Evolutionary conservation across 2,888 invertebrate species (phyloP), one percentile per base, ranked within the genome.

Genomic region (Caenorhabditis imperialis): DNA sequence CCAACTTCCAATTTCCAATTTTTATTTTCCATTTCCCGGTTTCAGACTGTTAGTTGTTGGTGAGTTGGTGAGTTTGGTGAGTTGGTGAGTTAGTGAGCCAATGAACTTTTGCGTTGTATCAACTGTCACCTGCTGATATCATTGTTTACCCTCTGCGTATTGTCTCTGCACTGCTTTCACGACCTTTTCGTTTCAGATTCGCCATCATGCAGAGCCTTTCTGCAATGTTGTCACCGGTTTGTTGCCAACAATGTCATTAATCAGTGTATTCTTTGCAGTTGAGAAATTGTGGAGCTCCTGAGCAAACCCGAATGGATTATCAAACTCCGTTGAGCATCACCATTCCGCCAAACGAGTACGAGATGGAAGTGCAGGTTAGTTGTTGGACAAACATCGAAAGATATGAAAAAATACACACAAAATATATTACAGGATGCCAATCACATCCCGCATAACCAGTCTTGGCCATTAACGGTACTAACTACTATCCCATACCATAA

Each of bases 51-150:
- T n/a, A n/a, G n/a, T n/a, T n/a, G n/a, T n/a, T n/a, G n/a, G n/a
- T n/a, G n/a, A n/a, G n/a, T n/a, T n/a, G n/a, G n/a, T n/a, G n/a
- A n/a, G n/a, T n/a, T n/a, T n/a, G n/a, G n/a, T n/a, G n/a, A n/a
- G n/a, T n/a, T n/a, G n/a, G n/a, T n/a, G n/a, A n/a, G n/a, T n/a
- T n/a, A 55, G 50, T 25, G 37, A 51, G 23, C 50, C 33, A 42
- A 20, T 51, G 58, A 67, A 58, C 67, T 60, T 44, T 7, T 30
- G n/a, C n/a, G n/a, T 57, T 51, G 44, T 65, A 67, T 67, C 67
- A 51, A 48, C 44, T 47, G 6, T 58, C 22, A 38, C 37, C 57
- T 42, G 27, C 38, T 42, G 63, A 65, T 65, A 48, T 35, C 55
- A 55, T 30, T 63, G 53, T 63, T 63, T 37, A 63, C 63, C 37